A percentile compares a stretch with the other conserved stretches of the same genome.
Conservation (phyloP, 2,797 vertebrate genomes). For the Rhinella marina region DNA sequence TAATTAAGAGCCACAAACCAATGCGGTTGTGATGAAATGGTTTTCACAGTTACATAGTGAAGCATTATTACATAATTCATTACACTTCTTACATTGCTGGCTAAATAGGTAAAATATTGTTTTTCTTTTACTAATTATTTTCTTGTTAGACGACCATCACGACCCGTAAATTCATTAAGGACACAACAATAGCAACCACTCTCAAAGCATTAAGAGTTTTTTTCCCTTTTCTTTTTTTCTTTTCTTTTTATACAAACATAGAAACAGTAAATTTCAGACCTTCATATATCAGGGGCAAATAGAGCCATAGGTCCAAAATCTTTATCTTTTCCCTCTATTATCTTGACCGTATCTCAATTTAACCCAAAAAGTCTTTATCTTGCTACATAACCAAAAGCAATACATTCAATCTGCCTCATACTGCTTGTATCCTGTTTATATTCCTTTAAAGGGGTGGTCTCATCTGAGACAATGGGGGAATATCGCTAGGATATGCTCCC, state of each 20-base stretch:
- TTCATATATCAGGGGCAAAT: no score
- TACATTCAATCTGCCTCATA: no score
- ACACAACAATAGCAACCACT: background rate
- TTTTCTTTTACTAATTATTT: constrained; percentile 10
- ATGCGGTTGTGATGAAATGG: constrained; percentile 35
- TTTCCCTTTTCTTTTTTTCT: background rate
- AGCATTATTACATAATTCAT: constrained; percentile 40
- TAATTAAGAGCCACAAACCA: constrained; percentile 39
- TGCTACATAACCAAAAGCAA: no score
- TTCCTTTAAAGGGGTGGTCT: no score
- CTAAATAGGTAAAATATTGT: constrained; percentile 16
- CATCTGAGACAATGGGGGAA: no score
- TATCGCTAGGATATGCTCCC: no score
- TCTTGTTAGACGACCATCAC: background rate
- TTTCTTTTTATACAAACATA: background rate
- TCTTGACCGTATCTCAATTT: no score
- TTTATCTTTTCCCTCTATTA: no score
- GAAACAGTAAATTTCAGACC: no score
- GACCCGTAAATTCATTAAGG: constrained; percentile 21
- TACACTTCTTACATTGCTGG: constrained; percentile 14
- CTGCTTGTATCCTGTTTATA: no score
- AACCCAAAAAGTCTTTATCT: no score
- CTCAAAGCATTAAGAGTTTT: background rate
- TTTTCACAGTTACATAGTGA: constrained; percentile 34
- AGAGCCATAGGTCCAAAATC: no score